Evolutionary conservation across 2,113 vertebrate species (phyloP), one percentile per base, ranked within the genome.

Genomic region (Eulemur rufifrons): DNA sequence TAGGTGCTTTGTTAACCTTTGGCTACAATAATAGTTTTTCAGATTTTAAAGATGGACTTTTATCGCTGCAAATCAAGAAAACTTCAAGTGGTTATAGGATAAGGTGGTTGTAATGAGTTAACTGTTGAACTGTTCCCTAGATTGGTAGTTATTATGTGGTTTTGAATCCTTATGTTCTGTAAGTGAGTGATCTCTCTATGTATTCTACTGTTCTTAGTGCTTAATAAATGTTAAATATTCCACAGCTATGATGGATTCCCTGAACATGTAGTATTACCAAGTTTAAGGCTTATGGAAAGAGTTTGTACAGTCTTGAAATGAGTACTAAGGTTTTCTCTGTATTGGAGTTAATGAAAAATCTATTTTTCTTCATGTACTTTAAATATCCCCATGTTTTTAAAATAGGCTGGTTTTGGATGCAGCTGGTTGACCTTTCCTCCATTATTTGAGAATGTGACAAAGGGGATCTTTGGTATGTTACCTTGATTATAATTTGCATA

Each of bases 381-480:
- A 42, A 68, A 84, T 86, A 59, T 61, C 5, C 17, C 10, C 12
- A 12, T 92, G 56, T 17, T 95, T 90, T 96, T 71, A 64, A 94
- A 89, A 78, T 73, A 92, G 54, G 37, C 17, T 37, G 3, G 39
- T 88, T 69, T 93, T 82, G 56, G 39, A n/a, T 71, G 6, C 18
- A 39, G 27, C 82, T 94, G 18, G n/a, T 88, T 95, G 76, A 74
- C 68, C 42, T 89, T 80, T 73, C 21, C 54, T 74, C 27, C 54
- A 34, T 95, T 96, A 97, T 61, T 63, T 69, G 69, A 96, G 14
- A 63, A 47, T 68, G 27, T 89, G 95, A 45, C 23, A 81, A n/a
- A n/a, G 4, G 17, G n/a, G 34, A 63, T 42, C 17, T 89, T 77
- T 81, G 74, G 20, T 78, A 76, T 90, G 59, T 63, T 94, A 92